These are phyloP conservation scores for Philereme vetulata DNA, from an alignment of 2,888 invertebrate genomes.

Conservation along the genomic window DNA sequence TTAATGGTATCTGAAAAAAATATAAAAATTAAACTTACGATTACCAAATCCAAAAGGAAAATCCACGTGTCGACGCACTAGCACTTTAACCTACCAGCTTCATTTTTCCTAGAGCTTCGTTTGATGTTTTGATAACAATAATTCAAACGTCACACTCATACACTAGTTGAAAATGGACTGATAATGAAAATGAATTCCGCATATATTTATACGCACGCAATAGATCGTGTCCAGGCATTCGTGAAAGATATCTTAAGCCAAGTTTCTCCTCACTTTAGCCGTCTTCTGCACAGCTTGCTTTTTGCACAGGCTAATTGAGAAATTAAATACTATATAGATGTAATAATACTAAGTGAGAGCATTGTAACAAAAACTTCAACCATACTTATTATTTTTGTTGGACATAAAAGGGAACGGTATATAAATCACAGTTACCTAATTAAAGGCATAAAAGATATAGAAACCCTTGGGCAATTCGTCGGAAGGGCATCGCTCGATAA, in stretches of 20 bases:
- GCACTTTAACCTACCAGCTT: slow-evolving; percentile 77
- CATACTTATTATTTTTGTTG: neutral
- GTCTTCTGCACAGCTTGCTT: slow-evolving; percentile 35
- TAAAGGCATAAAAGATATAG: slow-evolving; percentile 49
- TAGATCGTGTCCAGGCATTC: slow-evolving; percentile 73
- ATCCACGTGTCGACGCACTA: slow-evolving; percentile 48
- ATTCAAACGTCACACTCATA: slow-evolving; percentile 69
- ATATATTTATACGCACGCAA: slow-evolving; percentile 82
- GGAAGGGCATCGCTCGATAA: slow-evolving; percentile 54
- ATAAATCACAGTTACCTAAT: slow-evolving; percentile 45
- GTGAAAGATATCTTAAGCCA: slow-evolving; percentile 74
- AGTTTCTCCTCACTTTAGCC: slow-evolving; percentile 65
- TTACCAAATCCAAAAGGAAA: slow-evolving; percentile 40
- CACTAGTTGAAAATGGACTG: slow-evolving; percentile 74
- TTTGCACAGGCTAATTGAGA: slow-evolving; percentile 30
- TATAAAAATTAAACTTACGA: slow-evolving; percentile 49
- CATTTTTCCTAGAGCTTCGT: slow-evolving; percentile 71
- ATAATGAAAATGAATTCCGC: slow-evolving; percentile 83
- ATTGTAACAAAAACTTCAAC: slow-evolving; percentile 5
- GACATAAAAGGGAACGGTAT: slow-evolving; percentile 7
- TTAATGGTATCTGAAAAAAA: slow-evolving; percentile 68
- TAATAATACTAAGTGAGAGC: slow-evolving; percentile 18
- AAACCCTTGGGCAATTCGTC: slow-evolving; percentile 40
- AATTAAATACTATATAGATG: slow-evolving; percentile 23
- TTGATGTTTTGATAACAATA: slow-evolving; percentile 47